phyloP scores from a whole-genome alignment of 2,113 vertebrate genomes.

The Lamprologus ornatipinnis region DNA sequence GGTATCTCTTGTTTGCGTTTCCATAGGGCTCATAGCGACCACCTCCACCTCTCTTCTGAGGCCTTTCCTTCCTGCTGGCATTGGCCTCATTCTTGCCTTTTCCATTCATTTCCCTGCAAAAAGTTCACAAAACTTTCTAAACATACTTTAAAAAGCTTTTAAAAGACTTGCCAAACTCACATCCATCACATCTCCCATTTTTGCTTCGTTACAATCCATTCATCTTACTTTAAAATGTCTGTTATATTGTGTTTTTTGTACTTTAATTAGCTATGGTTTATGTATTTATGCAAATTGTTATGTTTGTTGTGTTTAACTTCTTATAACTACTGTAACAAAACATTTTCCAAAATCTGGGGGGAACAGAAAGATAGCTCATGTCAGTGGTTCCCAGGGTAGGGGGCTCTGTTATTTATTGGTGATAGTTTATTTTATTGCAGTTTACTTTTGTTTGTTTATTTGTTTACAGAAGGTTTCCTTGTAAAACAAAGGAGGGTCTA shows the following conservation, averaged over 20 bases:
- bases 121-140: not conserved
- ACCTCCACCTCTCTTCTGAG: conserved; percentile 83
- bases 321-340: not conserved
- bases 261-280: not conserved
- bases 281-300: not conserved
- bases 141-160: not conserved
- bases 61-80: conserved; percentile 86
- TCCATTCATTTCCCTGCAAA: conserved; percentile 76
- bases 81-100: conserved; percentile 76
- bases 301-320: not conserved
- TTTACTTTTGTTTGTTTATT: not conserved
- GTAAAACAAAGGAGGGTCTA: not conserved
- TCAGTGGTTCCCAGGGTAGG: not conserved
- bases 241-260: not conserved
- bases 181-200: not conserved
- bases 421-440: not conserved
- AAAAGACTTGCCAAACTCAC: not conserved
- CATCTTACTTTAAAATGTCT: not conserved
- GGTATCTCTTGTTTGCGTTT: conserved; percentile 83
- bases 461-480: not conserved
- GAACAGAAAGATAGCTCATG: not conserved
- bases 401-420: not conserved
- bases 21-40: conserved; percentile 88
- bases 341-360: not conserved
- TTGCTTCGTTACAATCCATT: not conserved